Conservation (phyloP, 2,113 vertebrate genomes). For the Protomyctophum bolini region DNA sequence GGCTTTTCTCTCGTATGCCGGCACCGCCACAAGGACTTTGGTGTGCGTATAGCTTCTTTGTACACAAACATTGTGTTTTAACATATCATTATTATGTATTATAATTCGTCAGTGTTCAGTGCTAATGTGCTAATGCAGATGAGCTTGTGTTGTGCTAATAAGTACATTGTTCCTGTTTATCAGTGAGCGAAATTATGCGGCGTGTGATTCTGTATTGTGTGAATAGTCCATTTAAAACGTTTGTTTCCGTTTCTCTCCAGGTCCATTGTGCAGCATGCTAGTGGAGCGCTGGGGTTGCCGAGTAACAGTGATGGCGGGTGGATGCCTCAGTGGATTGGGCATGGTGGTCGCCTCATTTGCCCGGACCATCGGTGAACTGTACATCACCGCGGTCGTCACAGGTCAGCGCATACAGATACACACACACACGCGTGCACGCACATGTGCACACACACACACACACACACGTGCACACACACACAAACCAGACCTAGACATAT, state of each 20-base stretch:
- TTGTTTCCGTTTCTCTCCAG: constrained; percentile 57
- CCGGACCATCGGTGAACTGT: constrained; percentile 79
- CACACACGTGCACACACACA: too few relatives aligned
- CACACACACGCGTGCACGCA: too few relatives aligned
- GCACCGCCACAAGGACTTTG: too few relatives aligned
- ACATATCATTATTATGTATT: neutral
- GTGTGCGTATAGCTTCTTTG: too few relatives aligned
- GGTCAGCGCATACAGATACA: constrained; percentile 63
- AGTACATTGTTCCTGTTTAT: constrained; percentile 4
- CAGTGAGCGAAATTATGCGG: neutral
- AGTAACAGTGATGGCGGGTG: constrained; percentile 79
- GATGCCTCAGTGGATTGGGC: constrained; percentile 82
- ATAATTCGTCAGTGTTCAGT: neutral
- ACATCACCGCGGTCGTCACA: constrained; percentile 82
- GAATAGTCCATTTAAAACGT: constrained; percentile 21
- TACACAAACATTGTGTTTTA: neutral
- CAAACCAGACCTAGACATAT: too few relatives aligned
- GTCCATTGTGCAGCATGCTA: constrained; percentile 85
- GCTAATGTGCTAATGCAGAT: constrained; percentile 21
- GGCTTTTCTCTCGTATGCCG: too few relatives aligned
- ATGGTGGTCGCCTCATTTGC: constrained; percentile 85
- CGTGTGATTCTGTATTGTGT: constrained; percentile 7
- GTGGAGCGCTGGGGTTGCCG: constrained; percentile 83
- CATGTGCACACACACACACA: too few relatives aligned
- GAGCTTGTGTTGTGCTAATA: constrained; percentile 13